phyloP scores from a whole-genome alignment of 2,797 vertebrate species.

The Rhinophrynus dorsalis region DNA sequence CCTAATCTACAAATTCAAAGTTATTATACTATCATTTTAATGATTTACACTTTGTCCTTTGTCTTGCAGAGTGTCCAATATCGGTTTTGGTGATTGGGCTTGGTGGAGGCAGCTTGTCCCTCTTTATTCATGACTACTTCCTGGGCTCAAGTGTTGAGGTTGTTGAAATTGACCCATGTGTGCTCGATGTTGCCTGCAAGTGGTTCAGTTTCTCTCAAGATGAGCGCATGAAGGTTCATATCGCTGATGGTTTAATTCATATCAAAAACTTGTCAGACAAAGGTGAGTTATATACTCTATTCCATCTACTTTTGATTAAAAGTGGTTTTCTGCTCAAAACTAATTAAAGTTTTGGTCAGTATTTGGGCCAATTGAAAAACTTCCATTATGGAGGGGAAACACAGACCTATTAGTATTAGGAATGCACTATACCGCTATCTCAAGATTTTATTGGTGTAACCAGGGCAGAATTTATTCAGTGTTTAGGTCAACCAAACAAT shows the following conservation, averaged over 20 bases:
- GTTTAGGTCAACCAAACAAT: too few relatives aligned
- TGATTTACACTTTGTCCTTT: neutral
- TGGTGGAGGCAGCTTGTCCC: conserved; percentile 88
- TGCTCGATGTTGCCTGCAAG: conserved; percentile 81
- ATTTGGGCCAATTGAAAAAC: too few relatives aligned
- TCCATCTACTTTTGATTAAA: neutral
- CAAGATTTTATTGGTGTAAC: too few relatives aligned
- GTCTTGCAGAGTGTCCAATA: conserved; percentile 48
- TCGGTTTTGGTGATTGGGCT: conserved; percentile 86
- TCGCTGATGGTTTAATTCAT: conserved; percentile 68
- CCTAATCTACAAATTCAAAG: too few relatives aligned
- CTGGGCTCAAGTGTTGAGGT: conserved; percentile 70
- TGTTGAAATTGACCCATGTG: conserved; percentile 85
- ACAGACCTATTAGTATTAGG: too few relatives aligned
- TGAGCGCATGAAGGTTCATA: conserved; percentile 74
- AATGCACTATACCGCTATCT: too few relatives aligned
- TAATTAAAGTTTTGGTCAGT: too few relatives aligned
- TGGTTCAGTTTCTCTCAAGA: conserved; percentile 88
- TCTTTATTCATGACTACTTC: conserved; percentile 90
- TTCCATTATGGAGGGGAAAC: too few relatives aligned
- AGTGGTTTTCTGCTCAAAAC: too few relatives aligned
- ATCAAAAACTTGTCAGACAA: conserved; percentile 58
- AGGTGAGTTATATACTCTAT: conserved; percentile 55
- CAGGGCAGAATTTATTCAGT: too few relatives aligned
- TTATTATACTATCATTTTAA: neutral